Base-by-base conservation (phyloP, 2,113 vertebrate species). In the Bos javanicus region DNA sequence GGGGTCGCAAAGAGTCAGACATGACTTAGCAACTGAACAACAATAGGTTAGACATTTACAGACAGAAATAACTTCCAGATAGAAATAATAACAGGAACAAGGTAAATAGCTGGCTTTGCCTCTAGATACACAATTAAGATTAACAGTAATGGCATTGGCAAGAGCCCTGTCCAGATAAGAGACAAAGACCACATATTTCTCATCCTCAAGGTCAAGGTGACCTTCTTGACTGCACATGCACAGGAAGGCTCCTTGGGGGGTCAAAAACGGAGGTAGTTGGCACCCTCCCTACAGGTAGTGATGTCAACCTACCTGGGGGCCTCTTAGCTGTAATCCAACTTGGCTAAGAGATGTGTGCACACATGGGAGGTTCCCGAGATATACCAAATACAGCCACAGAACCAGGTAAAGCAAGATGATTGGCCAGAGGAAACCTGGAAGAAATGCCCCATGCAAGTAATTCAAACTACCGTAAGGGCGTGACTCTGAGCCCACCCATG, bases 401-500 rank as follows among this genome's bases (percentile, higher is more conserved):
- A 48, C 2, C 46, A 50, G 28, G 46, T 28, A 50, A 50, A 33
- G 28, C 46, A 50, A 80, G 28, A 11, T 50, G 15, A 80, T 19
- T 80, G 76, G 46, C 28, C 76, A 80, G 28, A 80, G 76, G 76
- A 50, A 80, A 3, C 15, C 46, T 17, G 15, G 76, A 50, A 80
- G 28, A 80, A 80, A 33, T 19, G 8, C 28, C 8, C 76, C 28
- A 1, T 10, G 8, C 50, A 48, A 80, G 46, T 10, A 30, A 80
- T 33, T 80, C 76, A 50, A 19, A 17, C 26, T 19, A 10, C 43
- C 4, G 1, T 5, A 30, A 30, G 4, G 46, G 46, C 2, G 0
- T 30, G 46, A 80, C 26, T 80, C 15, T 50, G 76, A 48, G 76
- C 46, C 76, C 8, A 48, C 26, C 15, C 0, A 0, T 80, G 76